Evolutionary conservation across 1,140 invertebrate genomes (phyloP), one percentile per base, ranked within the genome.

Genomic region (Calephelis nemesis): DNA sequence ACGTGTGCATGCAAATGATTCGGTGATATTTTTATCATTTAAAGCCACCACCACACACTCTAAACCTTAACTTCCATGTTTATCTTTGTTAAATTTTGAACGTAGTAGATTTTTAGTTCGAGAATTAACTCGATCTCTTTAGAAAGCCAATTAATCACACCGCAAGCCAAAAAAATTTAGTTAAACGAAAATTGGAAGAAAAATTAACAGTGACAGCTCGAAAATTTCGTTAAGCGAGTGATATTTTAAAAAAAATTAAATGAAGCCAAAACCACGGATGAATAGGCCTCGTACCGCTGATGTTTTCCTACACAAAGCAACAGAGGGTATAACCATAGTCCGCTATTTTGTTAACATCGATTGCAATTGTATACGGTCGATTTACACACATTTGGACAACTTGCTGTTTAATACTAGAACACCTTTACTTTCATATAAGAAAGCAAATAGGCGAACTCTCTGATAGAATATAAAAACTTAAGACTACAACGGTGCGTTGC

Each of bases 1-100:
- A 78, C 77, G 88, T 85, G 83, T 75, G 85, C 87, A 91, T 91
- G 87, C 87, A 90, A 80, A 91, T 88, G 83, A 87, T 82, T 82
- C 73, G 83, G 86, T 88, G 87, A 85, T 73, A 79, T 71, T 76
- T 74, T 71, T 81, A 77, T 83, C 73, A 79, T 77, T 77, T 83
- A 83, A 90, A 89, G 87, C 89, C 89, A 91, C 89, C 89, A 91
- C 89, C 89, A 91, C 89, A 91, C 89, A 91, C 89, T 91, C 89
- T 90, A 85, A 85, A 91, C 87, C 89, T 85, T 84, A 73, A 87
- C 88, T 91, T 91, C 87, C 87, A 85, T 87, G 72, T 83, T 75
- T 72, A 73, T 75, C 60, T 74, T 69, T 78, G 85, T 90, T 89
- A 90, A 91, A 91, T 91, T 91, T 91, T 86, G 89, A 90, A 82